phyloP scores from a whole-genome alignment of 92 coral and sea anemone genomes.

The Paragorgia papillata region DNA sequence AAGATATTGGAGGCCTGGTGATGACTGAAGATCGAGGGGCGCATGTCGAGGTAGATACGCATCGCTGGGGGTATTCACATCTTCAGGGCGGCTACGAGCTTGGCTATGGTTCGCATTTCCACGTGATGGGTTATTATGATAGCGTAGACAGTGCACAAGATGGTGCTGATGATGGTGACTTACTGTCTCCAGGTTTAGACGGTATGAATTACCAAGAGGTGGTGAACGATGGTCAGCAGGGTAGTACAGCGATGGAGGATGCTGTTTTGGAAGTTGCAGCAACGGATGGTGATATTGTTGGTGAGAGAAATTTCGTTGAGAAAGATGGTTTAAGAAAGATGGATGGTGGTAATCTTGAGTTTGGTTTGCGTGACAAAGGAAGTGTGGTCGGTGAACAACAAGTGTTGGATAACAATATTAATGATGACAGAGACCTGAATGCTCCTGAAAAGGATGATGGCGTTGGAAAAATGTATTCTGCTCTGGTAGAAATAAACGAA shows the following conservation, averaged over 20 bases:
- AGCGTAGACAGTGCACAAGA: slow-evolving; percentile 40
- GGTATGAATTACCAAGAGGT: slow-evolving; percentile 42
- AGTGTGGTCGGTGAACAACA: background rate
- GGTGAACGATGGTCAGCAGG: background rate
- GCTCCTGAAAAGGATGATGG: background rate
- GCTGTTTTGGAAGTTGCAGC: background rate
- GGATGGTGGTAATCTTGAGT: no score
- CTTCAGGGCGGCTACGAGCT: slow-evolving; percentile 34
- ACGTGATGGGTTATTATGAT: slow-evolving; percentile 47
- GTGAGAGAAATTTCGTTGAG: background rate
- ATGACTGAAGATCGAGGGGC: slow-evolving; percentile 41
- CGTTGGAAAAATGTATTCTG: background rate
- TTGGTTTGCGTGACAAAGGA: background rate
- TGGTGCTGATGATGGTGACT: slow-evolving; percentile 34
- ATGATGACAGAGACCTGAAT: background rate
- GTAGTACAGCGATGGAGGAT: background rate
- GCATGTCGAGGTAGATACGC: slow-evolving; percentile 25
- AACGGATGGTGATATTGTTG: background rate
- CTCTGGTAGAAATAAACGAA: background rate
- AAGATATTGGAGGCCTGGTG: slow-evolving; percentile 38
- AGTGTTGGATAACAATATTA: background rate
- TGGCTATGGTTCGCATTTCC: slow-evolving; percentile 6
- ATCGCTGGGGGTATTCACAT: slow-evolving; percentile 55
- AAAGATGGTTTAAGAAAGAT: background rate
- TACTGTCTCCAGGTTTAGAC: slow-evolving; percentile 37